Conservation (phyloP, 2,797 vertebrate species). For the Myripristis murdjan region DNA sequence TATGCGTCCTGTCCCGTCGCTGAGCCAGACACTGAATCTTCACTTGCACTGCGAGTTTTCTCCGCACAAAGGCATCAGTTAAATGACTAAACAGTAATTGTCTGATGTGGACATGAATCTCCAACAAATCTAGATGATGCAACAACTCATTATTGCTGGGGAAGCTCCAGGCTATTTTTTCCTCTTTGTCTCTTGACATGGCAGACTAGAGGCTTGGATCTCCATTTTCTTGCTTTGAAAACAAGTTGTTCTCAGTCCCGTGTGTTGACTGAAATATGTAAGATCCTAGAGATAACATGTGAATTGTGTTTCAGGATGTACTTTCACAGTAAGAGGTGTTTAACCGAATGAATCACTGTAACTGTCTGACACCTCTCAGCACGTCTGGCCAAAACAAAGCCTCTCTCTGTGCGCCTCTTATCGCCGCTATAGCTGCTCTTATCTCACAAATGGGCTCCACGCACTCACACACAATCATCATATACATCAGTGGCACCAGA, state of each 20-base stretch:
- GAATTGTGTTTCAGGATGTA: slow-evolving; percentile 34
- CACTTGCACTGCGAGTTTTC: too few relatives aligned
- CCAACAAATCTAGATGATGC: not conserved
- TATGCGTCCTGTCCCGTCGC: too few relatives aligned
- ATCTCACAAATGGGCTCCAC: slow-evolving; percentile 74
- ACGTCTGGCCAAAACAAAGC: slow-evolving; percentile 73
- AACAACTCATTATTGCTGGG: not conserved
- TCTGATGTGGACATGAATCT: too few relatives aligned
- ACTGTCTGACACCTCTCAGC: slow-evolving; percentile 62
- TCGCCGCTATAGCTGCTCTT: slow-evolving; percentile 68
- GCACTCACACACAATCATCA: slow-evolving; percentile 68
- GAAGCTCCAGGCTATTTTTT: not conserved
- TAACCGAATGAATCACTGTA: slow-evolving; percentile 64
- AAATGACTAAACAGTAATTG: too few relatives aligned
- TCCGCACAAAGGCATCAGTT: too few relatives aligned
- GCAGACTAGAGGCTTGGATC: not conserved
- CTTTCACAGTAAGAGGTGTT: slow-evolving; percentile 48
- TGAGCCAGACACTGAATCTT: too few relatives aligned
- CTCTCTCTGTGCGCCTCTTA: slow-evolving; percentile 61
- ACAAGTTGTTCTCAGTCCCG: not conserved
- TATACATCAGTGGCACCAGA: slow-evolving; percentile 65
- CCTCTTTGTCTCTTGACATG: not conserved
- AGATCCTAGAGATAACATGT: slow-evolving; percentile 3
- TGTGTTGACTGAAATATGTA: not conserved
- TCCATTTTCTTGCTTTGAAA: not conserved